A percentile compares a stretch with the other conserved stretches of the same genome.
These are phyloP conservation scores for Panulirus ornatus DNA, from an alignment of 1,140 invertebrate genomes.

Conservation along the genomic window DNA sequence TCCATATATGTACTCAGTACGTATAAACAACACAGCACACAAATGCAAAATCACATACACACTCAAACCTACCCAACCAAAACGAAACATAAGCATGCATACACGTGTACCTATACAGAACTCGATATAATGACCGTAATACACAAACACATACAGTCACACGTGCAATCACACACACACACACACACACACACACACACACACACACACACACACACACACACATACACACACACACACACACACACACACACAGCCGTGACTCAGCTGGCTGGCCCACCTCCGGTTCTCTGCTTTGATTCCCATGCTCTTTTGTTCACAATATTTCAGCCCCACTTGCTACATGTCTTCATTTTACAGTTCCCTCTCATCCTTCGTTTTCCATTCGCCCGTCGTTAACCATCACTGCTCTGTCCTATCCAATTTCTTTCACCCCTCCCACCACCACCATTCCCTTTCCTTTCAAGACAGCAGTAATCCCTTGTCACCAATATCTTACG, in stretches of 20 bases:
- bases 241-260: no score
- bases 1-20: background rate
- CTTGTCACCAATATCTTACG: no score
- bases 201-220: constrained; percentile 14
- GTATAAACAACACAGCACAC: background rate
- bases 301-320: background rate
- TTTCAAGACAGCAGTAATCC: no score
- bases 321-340: background rate
- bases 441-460: background rate
- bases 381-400: background rate
- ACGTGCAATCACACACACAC: no score
- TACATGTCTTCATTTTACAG: background rate
- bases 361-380: background rate
- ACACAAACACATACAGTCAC: background rate
- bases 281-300: background rate
- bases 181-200: background rate
- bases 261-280: no score
- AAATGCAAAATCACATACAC: background rate
- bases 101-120: background rate
- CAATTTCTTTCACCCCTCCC: background rate
- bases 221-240: background rate
- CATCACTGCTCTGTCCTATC: background rate
- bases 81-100: background rate
- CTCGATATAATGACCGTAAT: background rate
- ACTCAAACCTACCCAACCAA: background rate